Conservation (phyloP, 1,140 invertebrate species). For the Cherax quadricarinatus region DNA sequence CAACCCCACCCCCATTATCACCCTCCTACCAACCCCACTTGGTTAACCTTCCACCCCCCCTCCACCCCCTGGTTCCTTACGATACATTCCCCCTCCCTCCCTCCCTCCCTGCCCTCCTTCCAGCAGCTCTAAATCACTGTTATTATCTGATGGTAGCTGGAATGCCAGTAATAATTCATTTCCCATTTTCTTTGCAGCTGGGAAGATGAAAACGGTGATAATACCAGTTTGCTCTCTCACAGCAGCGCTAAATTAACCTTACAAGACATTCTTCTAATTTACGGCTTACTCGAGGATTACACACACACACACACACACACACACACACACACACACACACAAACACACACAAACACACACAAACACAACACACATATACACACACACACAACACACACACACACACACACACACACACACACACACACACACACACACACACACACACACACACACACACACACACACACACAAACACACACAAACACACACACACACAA, state of each 20-base stretch:
- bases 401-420: not conserved
- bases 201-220: conserved; percentile 23
- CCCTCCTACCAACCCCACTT: too few relatives aligned
- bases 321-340: not conserved
- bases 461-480: too few relatives aligned
- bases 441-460: too few relatives aligned
- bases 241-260: too few relatives aligned
- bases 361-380: too few relatives aligned
- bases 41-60: too few relatives aligned
- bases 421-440: conserved; percentile 18
- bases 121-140: conserved; percentile 38
- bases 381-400: too few relatives aligned
- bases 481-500: too few relatives aligned
- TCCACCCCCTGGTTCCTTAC: too few relatives aligned
- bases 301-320: not conserved
- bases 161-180: conserved; percentile 61
- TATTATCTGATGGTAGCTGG: conserved; percentile 49
- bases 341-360: too few relatives aligned
- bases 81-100: too few relatives aligned
- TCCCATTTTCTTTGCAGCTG: conserved; percentile 52
- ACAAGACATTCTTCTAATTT: not conserved
- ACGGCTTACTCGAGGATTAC: not conserved
- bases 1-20: too few relatives aligned
- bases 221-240: not conserved
- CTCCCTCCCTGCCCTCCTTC: not conserved